Percentiles rank a stretch among this genome's conserved stretches.
Conservation (phyloP, 2,797 vertebrate species). For the Numenius phaeopus region DNA sequence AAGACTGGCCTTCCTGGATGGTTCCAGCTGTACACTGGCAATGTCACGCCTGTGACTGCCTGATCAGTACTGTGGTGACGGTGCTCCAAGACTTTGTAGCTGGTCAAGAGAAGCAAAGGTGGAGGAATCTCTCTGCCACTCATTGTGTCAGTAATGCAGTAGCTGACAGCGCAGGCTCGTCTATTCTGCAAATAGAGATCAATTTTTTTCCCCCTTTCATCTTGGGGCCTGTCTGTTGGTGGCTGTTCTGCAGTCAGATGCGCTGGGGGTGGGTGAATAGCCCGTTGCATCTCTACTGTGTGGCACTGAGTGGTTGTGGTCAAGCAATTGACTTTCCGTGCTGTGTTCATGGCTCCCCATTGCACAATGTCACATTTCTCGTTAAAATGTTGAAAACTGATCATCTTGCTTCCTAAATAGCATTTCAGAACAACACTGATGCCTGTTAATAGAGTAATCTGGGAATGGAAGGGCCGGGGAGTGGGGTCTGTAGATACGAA, state of each 20-base stretch:
- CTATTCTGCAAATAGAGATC: background rate
- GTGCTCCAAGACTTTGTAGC: background rate
- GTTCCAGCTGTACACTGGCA: background rate
- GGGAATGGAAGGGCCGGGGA: background rate
- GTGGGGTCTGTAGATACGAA: background rate
- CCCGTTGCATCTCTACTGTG: background rate
- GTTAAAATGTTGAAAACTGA: constrained; percentile 74
- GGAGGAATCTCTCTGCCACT: background rate
- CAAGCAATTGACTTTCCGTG: background rate
- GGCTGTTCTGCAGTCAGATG: background rate
- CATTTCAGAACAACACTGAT: constrained; percentile 56
- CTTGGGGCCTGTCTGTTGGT: background rate
- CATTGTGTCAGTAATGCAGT: accelerated
- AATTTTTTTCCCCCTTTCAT: background rate
- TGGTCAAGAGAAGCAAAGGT: background rate
- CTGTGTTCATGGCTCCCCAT: constrained; percentile 34
- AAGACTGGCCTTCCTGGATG: background rate
- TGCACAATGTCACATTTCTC: constrained; percentile 45
- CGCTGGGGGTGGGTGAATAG: background rate
- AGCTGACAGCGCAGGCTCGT: background rate
- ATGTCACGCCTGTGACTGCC: accelerated
- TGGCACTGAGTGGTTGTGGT: background rate
- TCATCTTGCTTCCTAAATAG: constrained; percentile 6
- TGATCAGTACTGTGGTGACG: background rate
- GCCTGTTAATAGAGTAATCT: background rate